Evolutionary conservation across 2,113 vertebrate genomes (phyloP), one percentile per base, ranked within the genome.

Genomic region (Stomatorhinus ivindoensis): DNA sequence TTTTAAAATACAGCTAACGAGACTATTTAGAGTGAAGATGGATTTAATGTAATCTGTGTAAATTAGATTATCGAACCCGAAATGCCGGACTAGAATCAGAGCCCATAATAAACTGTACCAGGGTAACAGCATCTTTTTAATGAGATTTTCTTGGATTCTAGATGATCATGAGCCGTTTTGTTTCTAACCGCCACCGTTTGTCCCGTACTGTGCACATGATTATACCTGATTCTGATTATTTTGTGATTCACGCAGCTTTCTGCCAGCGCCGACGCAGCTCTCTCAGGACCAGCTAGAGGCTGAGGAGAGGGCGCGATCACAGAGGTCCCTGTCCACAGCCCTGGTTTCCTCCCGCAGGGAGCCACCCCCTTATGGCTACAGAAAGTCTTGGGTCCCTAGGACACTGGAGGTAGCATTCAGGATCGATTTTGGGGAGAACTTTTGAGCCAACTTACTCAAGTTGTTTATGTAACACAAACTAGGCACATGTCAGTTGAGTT

Each of bases 281-380:
- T 98, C 98, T 69, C 98, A 99, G 94, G 98, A 99, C 94, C 98
- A 99, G 94, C 95, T 99, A 84, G 98, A 99, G 91, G 95, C 97
- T 53, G 98, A 99, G 91, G 98, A 99, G 93, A 96, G 94, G 89
- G 92, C 96, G 76, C 95, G 97, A 91, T 95, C 97, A 11, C 97
- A 99, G 92, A 96, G 96, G 89, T 97, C 97, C 11, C 96, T 96
- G 55, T 98, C 98, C 91, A 97, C 97, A 27, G 97, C 97, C 0
- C 91, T 99, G 90, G 98, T 99, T 1, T 95, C 97, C 0, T 98
- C 97, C 17, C 95, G 97, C 27, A 96, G 96, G 94, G 98, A 99
- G 83, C 97, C 98, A 17, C 97, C 97, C 10, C 96, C 96, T 0
- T 99, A 99, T 0, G 97, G 97, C 1, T 96, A 97, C 89, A 96